These are phyloP conservation scores for Enteromius paludinosus DNA, from an alignment of 2,797 vertebrate species.

Conservation along the genomic window DNA sequence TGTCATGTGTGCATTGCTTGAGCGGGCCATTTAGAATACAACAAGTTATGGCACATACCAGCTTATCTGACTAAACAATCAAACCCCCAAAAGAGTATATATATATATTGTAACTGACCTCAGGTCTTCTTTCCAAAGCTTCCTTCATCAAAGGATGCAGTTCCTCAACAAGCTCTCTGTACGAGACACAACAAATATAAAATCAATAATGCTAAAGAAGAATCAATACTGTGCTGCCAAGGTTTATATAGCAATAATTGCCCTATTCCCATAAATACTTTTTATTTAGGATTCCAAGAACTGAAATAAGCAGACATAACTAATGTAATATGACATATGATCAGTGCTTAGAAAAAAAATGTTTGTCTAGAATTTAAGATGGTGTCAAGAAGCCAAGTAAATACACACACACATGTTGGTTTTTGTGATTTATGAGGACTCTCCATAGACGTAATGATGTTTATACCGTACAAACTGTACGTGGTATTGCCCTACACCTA, in stretches of 20 bases:
- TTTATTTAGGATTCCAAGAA: conserved; percentile 29
- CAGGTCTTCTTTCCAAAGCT: conserved; percentile 94
- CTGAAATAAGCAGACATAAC: conserved; percentile 13
- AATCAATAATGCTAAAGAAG: conserved; percentile 19
- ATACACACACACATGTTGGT: background rate
- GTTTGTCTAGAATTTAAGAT: background rate
- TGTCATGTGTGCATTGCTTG: background rate
- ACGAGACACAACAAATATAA: conserved; percentile 15
- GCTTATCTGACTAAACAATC: background rate
- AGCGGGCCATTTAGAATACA: background rate
- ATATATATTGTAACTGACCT: conserved; percentile 79
- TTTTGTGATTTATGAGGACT: too few relatives aligned
- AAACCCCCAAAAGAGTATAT: background rate
- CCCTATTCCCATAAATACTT: conserved; percentile 22
- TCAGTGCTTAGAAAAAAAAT: background rate
- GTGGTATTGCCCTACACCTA: too few relatives aligned
- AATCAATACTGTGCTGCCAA: conserved; percentile 31
- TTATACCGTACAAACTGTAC: too few relatives aligned
- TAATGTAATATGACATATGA: conserved; percentile 1
- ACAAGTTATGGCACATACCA: background rate
- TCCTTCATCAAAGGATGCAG: conserved; percentile 98
- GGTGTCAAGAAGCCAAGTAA: background rate
- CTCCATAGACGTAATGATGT: too few relatives aligned
- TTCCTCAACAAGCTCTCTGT: conserved; percentile 94
- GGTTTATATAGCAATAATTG: conserved; percentile 15